Evolutionary conservation across 2,888 invertebrate genomes (phyloP), one percentile per base, ranked within the genome.

Genomic region (Helicoverpa assulta): DNA sequence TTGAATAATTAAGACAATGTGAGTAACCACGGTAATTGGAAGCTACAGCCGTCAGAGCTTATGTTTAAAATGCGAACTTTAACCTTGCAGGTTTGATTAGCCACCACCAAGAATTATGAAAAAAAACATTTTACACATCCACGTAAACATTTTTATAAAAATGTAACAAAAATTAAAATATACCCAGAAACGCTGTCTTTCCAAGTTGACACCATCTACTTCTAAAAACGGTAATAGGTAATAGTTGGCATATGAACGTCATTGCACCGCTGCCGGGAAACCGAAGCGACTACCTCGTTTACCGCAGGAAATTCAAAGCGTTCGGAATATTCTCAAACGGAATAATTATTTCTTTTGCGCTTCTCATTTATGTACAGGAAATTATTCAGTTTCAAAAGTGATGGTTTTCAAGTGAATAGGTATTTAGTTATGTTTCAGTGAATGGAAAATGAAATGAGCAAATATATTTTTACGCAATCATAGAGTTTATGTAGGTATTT

Each of bases 301-400:
- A 67, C 81, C 73, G 55, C 78, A 82, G 86, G 85, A 84, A 85
- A 81, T 85, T 84, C 67, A 79, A 85, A 76, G 62, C 67, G 72
- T 74, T 78, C 71, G 77, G 73, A 74, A 76, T 78, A 71, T 76
- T 72, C 76, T 73, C 68, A 71, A 66, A 56, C 50, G 71, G 68
- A 80, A 77, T 72, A 81, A 83, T 81, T 79, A 82, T 76, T 82
- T 78, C 52, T 80, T 79, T 70, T 72, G 54, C 71, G 47, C 29
- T 73, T 76, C 78, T 58, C 64, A 82, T 83, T 68, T 72, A 51
- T 37, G 58, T n/a, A 54, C 54, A 66, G 75, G 84, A 77, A 82
- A 73, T 73, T 70, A 72, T 66, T 52, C 64, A 67, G 59, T 70
- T 66, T 62, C 19, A 16, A 62, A 55, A 51, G 62, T 16, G 19